A percentile compares a stretch with the other conserved stretches of the same genome.
Evolutionary conservation across 2,797 vertebrate genomes (phyloP).

Genomic region (Hapalemur alaotrensis): DNA sequence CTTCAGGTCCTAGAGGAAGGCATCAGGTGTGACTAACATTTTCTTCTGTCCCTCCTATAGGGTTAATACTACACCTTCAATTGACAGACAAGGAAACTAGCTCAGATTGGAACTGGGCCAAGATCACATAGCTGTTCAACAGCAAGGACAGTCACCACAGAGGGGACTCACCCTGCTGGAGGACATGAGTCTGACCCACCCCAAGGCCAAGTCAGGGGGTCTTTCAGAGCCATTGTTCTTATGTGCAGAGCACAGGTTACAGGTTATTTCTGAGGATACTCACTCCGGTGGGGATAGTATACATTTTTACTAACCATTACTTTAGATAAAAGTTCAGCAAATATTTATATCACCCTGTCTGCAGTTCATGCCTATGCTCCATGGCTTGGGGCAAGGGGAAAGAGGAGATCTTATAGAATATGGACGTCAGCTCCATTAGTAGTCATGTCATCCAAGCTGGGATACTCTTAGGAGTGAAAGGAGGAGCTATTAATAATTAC

Average conservation of each 20-base stretch:
- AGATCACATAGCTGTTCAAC: background rate
- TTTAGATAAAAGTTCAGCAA: background rate
- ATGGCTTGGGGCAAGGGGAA: fast-evolving
- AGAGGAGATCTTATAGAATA: background rate
- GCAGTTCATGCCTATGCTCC: background rate
- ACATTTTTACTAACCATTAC: background rate
- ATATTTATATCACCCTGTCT: background rate
- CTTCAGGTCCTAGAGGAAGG: background rate
- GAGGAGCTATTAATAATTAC: background rate
- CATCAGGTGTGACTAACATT: background rate
- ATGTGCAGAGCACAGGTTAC: background rate
- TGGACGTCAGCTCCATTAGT: background rate
- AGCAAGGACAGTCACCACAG: background rate
- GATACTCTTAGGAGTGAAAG: background rate
- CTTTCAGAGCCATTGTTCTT: background rate
- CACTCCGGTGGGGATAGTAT: background rate
- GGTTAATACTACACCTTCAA: background rate
- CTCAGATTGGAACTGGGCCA: background rate
- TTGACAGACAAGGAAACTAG: background rate
- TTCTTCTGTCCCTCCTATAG: background rate
- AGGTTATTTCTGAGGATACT: background rate
- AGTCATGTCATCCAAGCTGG: background rate
- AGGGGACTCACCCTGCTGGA: background rate
- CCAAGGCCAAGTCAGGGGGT: background rate
- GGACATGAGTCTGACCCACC: background rate